A percentile compares a stretch with the other conserved stretches of the same genome.
These are phyloP conservation scores for Eupithecia tripunctaria DNA, from an alignment of 2,888 invertebrate genomes.

Conservation along the genomic window DNA sequence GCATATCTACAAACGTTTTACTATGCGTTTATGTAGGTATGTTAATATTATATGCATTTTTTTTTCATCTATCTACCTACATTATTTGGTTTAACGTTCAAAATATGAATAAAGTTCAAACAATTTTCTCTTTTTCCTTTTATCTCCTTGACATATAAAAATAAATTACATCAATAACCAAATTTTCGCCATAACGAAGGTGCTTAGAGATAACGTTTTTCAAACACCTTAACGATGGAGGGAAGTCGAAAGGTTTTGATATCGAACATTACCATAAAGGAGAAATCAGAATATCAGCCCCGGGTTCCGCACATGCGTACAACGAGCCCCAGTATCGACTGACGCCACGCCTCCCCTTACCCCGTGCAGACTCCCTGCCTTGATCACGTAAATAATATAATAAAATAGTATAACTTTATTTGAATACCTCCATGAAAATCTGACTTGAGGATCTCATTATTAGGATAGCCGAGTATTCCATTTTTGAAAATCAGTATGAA, in stretches of 20 bases:
- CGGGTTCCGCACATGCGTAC: constrained; percentile 78
- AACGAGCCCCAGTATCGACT: constrained; percentile 66
- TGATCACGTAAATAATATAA: constrained; percentile 75
- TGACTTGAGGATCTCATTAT: constrained; percentile 25
- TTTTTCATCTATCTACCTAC: too few species aligned
- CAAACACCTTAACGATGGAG: constrained; percentile 55
- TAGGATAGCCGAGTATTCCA: constrained; percentile 1
- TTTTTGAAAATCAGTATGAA: neutral
- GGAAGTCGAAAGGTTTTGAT: constrained; percentile 64
- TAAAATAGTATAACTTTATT: constrained; percentile 77
- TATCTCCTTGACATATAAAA: neutral
- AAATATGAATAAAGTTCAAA: neutral
- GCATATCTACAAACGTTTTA: neutral
- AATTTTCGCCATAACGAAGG: constrained; percentile 30
- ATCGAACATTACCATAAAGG: constrained; percentile 75
- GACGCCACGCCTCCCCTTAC: constrained; percentile 40
- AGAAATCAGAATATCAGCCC: constrained; percentile 76
- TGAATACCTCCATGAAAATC: constrained; percentile 56
- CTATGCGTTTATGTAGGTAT: neutral
- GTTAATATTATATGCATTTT: too few species aligned
- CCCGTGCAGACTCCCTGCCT: constrained; percentile 71
- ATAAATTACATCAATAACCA: constrained; percentile 17
- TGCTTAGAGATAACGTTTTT: constrained; percentile 50
- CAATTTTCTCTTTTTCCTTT: neutral
- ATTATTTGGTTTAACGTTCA: neutral